Evolutionary conservation across 2,797 vertebrate species (phyloP).

Genomic region (Hybognathus amarus): DNA sequence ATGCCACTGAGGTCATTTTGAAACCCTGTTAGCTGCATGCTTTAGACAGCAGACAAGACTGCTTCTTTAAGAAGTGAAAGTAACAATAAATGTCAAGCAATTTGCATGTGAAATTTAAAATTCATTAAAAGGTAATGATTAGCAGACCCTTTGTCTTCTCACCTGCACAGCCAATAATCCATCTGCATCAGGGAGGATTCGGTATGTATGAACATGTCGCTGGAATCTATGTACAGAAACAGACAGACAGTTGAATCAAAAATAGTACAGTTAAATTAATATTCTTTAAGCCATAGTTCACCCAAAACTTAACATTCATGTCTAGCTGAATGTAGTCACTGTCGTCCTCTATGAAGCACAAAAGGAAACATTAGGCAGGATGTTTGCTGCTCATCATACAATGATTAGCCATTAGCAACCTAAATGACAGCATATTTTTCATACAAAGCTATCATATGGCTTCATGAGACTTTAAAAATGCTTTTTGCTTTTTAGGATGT

Average conservation of each 20-base stretch:
- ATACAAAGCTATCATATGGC: background rate
- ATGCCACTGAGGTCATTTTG: conserved; percentile 73
- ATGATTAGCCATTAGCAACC: background rate
- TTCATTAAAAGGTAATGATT: background rate
- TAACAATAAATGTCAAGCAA: conserved; percentile 17
- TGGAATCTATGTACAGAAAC: conserved; percentile 75
- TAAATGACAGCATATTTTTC: background rate
- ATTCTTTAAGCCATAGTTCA: background rate
- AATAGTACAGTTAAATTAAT: background rate
- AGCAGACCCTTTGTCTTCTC: conserved; percentile 48
- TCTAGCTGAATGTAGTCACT: no score
- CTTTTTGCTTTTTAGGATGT: background rate
- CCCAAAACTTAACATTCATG: background rate
- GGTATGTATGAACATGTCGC: conserved; percentile 84
- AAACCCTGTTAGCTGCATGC: conserved; percentile 73
- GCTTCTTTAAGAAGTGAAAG: conserved; percentile 57
- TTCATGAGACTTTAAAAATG: background rate
- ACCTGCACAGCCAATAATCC: conserved; percentile 85
- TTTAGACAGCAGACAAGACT: conserved; percentile 71
- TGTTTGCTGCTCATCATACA: background rate
- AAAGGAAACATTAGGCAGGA: background rate
- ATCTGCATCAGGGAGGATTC: conserved; percentile 81
- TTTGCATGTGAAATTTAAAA: conserved; percentile 5
- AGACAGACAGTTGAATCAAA: conserved; percentile 12
- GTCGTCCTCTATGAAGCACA: background rate